These are phyloP conservation scores for Eubasilissa splendida DNA, from an alignment of 2,888 invertebrate species.

Conservation along the genomic window DNA sequence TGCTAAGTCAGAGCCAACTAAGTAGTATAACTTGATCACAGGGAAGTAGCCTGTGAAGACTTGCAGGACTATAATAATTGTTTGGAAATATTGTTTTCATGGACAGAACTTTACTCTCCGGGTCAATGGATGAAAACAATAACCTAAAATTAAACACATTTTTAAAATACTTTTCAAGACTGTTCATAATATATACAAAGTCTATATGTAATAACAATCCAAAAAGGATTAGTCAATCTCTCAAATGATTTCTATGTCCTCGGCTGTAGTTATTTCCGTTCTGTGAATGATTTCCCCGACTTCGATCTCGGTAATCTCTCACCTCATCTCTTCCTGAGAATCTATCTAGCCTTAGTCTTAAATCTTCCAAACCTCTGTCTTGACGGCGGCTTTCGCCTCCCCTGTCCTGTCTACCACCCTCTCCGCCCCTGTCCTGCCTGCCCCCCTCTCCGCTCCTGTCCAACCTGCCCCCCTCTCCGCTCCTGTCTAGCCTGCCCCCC, in stretches of 20 bases:
- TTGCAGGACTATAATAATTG: no score
- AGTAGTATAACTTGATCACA: no score
- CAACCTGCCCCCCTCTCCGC: conserved; percentile 4
- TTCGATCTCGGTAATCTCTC: conserved; percentile 37
- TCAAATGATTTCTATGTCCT: conserved; percentile 28
- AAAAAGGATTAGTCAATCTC: conserved; percentile 36
- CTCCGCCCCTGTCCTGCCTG: background rate
- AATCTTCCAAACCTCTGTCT: conserved; percentile 12
- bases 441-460: background rate
- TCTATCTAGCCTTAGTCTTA: conserved; percentile 9
- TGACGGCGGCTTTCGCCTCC: background rate
- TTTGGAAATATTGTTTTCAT: no score
- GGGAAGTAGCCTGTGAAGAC: no score
- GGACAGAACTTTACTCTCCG: no score
- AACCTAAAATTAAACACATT: no score
- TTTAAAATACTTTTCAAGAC: no score
- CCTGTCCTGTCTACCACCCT: background rate
- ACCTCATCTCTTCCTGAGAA: conserved; percentile 6
- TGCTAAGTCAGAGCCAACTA: no score
- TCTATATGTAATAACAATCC: no score
- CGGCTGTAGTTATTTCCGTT: background rate
- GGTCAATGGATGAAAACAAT: no score
- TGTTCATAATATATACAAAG: no score
- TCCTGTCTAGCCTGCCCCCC: conserved; percentile 22
- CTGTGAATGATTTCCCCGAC: conserved; percentile 9